A percentile compares a stretch with the other conserved stretches of the same genome.
Evolutionary conservation across 2,113 vertebrate species (phyloP).

Genomic region (Riparia riparia): DNA sequence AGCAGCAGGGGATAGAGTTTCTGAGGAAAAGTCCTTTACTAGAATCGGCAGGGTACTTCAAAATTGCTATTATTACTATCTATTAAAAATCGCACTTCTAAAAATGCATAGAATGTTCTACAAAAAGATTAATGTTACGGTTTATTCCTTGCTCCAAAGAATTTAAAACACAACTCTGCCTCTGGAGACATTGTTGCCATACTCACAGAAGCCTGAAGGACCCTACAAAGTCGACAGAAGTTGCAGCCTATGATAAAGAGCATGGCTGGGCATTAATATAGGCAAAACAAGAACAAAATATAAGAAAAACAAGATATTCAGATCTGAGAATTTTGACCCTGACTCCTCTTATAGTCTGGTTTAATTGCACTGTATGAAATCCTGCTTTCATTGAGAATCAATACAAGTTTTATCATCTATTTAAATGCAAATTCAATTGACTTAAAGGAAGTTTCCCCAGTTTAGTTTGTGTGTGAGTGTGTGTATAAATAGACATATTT

Average conservation of each 20-base stretch:
- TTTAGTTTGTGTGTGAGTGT: neutral
- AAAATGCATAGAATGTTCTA: conserved; percentile 64
- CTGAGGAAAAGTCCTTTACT: conserved; percentile 32
- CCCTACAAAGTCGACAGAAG: conserved; percentile 22
- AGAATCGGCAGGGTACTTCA: conserved; percentile 30
- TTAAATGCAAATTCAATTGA: conserved; percentile 14
- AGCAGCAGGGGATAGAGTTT: conserved; percentile 58
- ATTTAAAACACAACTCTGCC: conserved; percentile 48
- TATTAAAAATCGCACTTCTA: conserved; percentile 69
- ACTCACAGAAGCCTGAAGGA: conserved; percentile 38
- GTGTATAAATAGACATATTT: accelerated
- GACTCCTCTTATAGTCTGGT: neutral
- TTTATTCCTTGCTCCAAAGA: conserved; percentile 51
- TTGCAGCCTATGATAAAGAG: neutral
- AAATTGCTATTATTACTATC: conserved; percentile 67
- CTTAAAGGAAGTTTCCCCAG: neutral
- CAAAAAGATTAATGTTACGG: conserved; percentile 55
- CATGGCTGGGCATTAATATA: neutral
- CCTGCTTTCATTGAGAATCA: neutral
- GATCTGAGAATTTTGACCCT: neutral
- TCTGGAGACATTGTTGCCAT: neutral
- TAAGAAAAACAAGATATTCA: neutral
- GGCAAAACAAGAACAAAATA: neutral
- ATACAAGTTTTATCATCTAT: neutral
- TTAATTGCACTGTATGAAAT: conserved; percentile 8